phyloP scores from a whole-genome alignment of 2,797 vertebrate species.

The Sebastes goodei region DNA sequence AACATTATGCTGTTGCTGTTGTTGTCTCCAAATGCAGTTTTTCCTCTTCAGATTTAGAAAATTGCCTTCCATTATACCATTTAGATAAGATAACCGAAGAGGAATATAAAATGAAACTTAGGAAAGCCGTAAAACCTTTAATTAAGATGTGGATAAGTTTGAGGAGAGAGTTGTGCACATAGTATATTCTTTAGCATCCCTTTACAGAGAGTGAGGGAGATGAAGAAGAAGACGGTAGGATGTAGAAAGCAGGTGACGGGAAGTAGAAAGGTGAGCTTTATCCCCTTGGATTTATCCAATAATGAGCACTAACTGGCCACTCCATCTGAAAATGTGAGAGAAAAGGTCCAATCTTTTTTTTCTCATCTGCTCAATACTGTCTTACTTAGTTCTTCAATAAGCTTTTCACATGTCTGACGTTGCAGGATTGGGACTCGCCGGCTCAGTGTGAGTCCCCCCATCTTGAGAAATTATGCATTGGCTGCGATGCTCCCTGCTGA shows the following conservation, averaged over 20 bases:
- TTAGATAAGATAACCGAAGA: slow-evolving; percentile 70
- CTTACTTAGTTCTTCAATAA: slow-evolving; percentile 67
- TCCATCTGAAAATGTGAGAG: slow-evolving; percentile 25
- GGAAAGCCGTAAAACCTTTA: slow-evolving; percentile 72
- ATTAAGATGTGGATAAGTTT: slow-evolving; percentile 72
- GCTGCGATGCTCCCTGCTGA: slow-evolving; percentile 71
- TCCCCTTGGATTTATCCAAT: background rate
- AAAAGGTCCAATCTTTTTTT: slow-evolving; percentile 31
- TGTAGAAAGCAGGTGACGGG: slow-evolving; percentile 20
- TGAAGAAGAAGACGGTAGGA: slow-evolving; percentile 10
- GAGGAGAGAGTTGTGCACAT: slow-evolving; percentile 46
- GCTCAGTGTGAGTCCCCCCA: slow-evolving; percentile 76
- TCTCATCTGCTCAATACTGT: slow-evolving; percentile 34
- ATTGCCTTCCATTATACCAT: slow-evolving; percentile 65
- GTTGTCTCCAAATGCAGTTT: slow-evolving; percentile 61
- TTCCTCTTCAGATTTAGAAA: slow-evolving; percentile 60
- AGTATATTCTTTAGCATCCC: slow-evolving; percentile 39
- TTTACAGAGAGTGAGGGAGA: slow-evolving; percentile 43
- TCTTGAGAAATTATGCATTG: slow-evolving; percentile 81
- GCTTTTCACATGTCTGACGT: slow-evolving; percentile 65
- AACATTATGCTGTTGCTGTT: slow-evolving; percentile 62
- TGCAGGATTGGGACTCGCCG: slow-evolving; percentile 63
- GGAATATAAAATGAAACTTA: slow-evolving; percentile 63
- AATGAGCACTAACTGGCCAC: slow-evolving; percentile 48
- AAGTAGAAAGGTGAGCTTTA: slow-evolving; percentile 46